phyloP scores from a whole-genome alignment of 2,113 vertebrate genomes.

The Patagioenas fasciata region DNA sequence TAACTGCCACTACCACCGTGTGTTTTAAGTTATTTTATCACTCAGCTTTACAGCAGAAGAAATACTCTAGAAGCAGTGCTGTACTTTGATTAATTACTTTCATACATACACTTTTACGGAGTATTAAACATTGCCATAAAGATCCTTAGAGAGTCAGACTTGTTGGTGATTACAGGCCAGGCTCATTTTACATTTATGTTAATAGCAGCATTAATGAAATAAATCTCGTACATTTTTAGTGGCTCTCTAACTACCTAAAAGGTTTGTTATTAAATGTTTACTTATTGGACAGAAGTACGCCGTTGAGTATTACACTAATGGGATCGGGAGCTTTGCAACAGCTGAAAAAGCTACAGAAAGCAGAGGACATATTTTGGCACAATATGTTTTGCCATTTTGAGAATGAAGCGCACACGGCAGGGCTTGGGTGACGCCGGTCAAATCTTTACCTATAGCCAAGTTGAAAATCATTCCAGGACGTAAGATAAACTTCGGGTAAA shows the following conservation, averaged over 20 bases:
- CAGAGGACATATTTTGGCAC: not conserved
- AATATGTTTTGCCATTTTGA: not conserved
- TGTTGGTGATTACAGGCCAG: constrained; percentile 71
- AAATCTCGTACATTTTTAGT: constrained; percentile 72
- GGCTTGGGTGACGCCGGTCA: not conserved
- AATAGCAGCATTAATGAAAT: constrained; percentile 75
- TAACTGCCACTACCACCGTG: constrained; percentile 71
- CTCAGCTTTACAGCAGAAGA: constrained; percentile 72
- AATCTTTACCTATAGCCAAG: not conserved
- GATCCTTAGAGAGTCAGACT: constrained; percentile 68
- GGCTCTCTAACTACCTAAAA: constrained; percentile 72
- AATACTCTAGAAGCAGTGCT: constrained; percentile 57
- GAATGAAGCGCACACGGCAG: not conserved
- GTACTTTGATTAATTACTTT: constrained; percentile 79
- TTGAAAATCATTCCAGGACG: not conserved
- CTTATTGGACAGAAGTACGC: constrained; percentile 55
- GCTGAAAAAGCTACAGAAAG: not conserved
- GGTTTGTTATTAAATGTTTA: constrained; percentile 75
- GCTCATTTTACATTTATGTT: constrained; percentile 73
- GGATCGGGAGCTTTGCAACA: not conserved
- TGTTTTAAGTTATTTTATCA: constrained; percentile 76
- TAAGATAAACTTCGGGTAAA: not conserved
- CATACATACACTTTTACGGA: constrained; percentile 64
- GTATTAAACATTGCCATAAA: constrained; percentile 67
- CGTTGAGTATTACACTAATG: not conserved